Percentiles rank a stretch among this genome's conserved stretches.
Conservation (phyloP, 2,797 vertebrate species). For the Aulostomus chinensis region DNA sequence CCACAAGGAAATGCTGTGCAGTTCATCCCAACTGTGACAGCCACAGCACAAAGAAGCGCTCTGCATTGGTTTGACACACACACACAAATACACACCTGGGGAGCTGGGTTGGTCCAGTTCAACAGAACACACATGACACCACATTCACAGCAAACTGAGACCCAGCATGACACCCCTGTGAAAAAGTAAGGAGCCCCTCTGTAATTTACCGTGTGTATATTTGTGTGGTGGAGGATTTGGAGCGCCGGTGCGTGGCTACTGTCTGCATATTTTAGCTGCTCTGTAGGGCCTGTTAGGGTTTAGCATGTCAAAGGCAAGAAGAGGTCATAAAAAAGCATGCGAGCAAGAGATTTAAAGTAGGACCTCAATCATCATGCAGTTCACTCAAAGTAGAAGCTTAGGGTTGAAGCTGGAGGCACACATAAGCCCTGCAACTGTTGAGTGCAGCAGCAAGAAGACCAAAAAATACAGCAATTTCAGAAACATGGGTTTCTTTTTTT, state of each 20-base stretch:
- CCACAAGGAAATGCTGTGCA: constrained; percentile 42
- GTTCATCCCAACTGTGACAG: constrained; percentile 43
- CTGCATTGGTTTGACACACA: constrained; percentile 45
- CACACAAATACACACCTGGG: constrained; percentile 16
- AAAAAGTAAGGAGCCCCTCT: constrained; percentile 51
- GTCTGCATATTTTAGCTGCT: not conserved
- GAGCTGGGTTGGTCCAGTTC: constrained; percentile 44
- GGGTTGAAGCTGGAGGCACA: not conserved
- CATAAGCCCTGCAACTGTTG: no score
- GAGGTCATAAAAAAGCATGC: not conserved
- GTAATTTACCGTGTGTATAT: constrained; percentile 23
- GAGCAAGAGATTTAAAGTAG: not conserved
- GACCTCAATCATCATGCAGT: no score
- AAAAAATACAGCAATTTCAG: no score
- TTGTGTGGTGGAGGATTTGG: constrained; percentile 3
- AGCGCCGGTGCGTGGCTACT: not conserved
- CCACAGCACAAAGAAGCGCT: constrained; percentile 48
- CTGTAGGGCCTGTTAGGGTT: not conserved
- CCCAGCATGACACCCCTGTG: constrained; percentile 48
- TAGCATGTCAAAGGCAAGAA: not conserved
- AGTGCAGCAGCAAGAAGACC: no score
- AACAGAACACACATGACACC: constrained; percentile 27
- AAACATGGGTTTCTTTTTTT: no score
- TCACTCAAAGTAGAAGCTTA: no score
- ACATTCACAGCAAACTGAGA: constrained; percentile 64